phyloP scores from a whole-genome alignment of 2,113 vertebrate species.

The Sinocyclocheilus anophthalmus region DNA sequence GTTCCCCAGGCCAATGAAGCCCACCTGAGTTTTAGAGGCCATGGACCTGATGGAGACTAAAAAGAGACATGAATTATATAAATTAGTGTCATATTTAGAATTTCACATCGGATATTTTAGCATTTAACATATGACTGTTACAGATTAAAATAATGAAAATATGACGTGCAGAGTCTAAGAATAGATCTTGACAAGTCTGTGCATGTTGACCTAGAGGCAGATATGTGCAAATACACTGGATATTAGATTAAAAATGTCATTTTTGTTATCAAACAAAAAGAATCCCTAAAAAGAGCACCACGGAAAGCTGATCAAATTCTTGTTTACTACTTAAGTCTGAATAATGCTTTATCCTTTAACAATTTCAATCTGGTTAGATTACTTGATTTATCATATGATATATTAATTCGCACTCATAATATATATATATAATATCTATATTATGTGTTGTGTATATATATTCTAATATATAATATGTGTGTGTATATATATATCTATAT shows the following conservation, averaged over 20 bases:
- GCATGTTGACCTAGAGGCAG: not conserved
- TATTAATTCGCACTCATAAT: not conserved
- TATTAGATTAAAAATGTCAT: not conserved
- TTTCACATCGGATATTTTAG: not conserved
- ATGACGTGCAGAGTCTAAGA: not conserved
- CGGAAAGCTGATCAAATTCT: not conserved
- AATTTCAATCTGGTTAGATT: not conserved
- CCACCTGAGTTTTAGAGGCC: constrained; percentile 97
- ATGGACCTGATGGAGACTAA: constrained; percentile 89
- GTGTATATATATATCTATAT: too few species aligned
- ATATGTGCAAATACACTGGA: not conserved
- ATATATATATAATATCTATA: not conserved
- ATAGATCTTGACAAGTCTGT: not conserved
- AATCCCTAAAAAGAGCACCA: not conserved
- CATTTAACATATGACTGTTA: not conserved
- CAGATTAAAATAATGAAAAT: not conserved
- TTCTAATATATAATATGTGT: too few species aligned
- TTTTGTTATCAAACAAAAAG: not conserved
- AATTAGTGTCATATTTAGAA: not conserved
- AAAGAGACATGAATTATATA: constrained; percentile 40
- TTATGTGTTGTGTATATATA: too few species aligned
- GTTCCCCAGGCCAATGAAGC: constrained; percentile 95
- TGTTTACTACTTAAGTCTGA: not conserved
- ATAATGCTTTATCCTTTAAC: not conserved
- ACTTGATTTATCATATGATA: not conserved